Base-by-base conservation (phyloP, 1,140 invertebrate genomes). In the Philopotamus ludificatus region DNA sequence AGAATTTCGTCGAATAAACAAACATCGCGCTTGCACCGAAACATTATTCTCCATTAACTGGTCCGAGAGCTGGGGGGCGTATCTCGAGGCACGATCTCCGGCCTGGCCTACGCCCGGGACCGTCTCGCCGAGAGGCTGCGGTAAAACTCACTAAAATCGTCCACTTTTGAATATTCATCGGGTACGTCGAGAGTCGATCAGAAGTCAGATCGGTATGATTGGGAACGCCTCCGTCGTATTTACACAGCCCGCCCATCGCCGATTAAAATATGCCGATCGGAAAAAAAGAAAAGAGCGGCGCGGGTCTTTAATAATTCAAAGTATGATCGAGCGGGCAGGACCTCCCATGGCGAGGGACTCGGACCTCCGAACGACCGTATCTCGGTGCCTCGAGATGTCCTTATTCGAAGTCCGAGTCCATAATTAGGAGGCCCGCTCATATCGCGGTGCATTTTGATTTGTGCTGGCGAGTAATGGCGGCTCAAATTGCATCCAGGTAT, bases 251-350 rank as follows among this genome's bases (percentile, higher is more conserved):
- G 49, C 49, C 49, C 49, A 51, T 51, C 49, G 18, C 23, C 20
- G 49, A 51, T 51, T 51, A 51, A 51, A 51, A 51, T 51, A 23
- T 23, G 49, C 28, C 22, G 49, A 51, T 51, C 49, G n/a, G 21
- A 51, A 12, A 44, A 44, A 44, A 44, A 2, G 41, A 1, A 44
- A 44, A 44, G 18, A 51, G 21, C 9, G 28, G 49, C 23, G 15
- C 28, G 3, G 49, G 21, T 10, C 49, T 51, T 51, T 23, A 51
- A 51, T 51, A 51, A 51, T 51, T 51, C 49, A 23, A 51, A 51
- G 28, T 51, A 51, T 51, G 49, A 21, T 2, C 49, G 49, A 25
- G 21, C 23, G 28, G 49, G 20, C 22, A 23, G 21, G 49, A 51
- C 49, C 49, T 51, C 49, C 49, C 49, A 20, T 21, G 45, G 18